Conservation (phyloP, 2,797 vertebrate genomes). For the Mycteria americana region DNA sequence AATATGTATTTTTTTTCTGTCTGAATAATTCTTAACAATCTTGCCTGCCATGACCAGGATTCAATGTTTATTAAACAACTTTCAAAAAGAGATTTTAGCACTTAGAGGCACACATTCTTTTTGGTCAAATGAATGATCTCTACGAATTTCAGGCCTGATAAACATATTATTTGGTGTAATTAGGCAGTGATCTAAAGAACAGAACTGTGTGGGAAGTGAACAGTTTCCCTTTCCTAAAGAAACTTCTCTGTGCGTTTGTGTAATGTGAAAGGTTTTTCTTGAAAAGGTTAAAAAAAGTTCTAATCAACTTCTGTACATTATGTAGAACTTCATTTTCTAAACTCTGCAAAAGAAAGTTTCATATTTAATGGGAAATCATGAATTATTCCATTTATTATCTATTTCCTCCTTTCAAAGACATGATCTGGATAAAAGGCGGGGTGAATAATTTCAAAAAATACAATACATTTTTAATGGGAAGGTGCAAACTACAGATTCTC, state of each 20-base stretch:
- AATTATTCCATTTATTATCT: conserved; percentile 99
- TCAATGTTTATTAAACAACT: conserved; percentile 61
- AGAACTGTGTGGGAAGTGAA: conserved; percentile 14
- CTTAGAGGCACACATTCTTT: conserved; percentile 22
- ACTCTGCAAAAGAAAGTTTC: conserved; percentile 98
- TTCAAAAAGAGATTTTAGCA: conserved; percentile 37
- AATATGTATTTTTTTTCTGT: conserved; percentile 63
- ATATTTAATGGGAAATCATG: conserved; percentile 99
- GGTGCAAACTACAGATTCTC: conserved; percentile 87
- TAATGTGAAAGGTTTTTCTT: conserved; percentile 76
- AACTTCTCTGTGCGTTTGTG: conserved; percentile 62
- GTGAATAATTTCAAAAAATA: conserved; percentile 89
- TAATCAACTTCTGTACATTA: conserved; percentile 97
- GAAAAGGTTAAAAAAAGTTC: conserved; percentile 92
- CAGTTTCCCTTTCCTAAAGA: conserved; percentile 64
- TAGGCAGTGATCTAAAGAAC: conserved; percentile 23
- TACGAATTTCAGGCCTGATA: neutral
- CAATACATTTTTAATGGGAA: conserved; percentile 87
- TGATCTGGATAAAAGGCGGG: conserved; percentile 94
- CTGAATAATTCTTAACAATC: conserved; percentile 67
- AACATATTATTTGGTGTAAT: conserved; percentile 35
- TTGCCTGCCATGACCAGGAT: conserved; percentile 9
- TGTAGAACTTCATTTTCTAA: conserved; percentile 98
- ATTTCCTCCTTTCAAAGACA: conserved; percentile 95
- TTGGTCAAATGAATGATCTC: conserved; percentile 26